Conservation (phyloP, 2,113 vertebrate species). For the Mirza zaza region DNA sequence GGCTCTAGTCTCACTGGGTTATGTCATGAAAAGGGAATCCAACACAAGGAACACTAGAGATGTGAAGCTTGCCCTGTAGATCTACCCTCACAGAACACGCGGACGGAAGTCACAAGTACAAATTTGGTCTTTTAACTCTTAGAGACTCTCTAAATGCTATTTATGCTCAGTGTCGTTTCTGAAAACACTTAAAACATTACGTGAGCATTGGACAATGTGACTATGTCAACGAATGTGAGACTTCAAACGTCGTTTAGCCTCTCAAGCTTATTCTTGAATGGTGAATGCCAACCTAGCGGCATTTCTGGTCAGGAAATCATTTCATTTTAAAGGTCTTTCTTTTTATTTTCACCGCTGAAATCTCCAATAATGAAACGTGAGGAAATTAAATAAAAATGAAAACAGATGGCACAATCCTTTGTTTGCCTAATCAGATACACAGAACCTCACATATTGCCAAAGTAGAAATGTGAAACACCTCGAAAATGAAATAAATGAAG, state of each 20-base stretch:
- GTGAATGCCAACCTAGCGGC: background rate
- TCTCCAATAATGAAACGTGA: background rate
- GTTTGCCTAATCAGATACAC: background rate
- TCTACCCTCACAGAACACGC: rapidly evolving
- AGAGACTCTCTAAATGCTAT: background rate
- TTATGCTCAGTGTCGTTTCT: background rate
- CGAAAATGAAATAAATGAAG: background rate
- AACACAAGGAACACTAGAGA: rapidly evolving
- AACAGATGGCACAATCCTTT: background rate
- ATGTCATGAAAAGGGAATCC: background rate
- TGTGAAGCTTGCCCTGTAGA: rapidly evolving
- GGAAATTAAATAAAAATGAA: background rate
- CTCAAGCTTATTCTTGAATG: background rate
- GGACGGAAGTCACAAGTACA: rapidly evolving
- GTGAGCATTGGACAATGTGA: background rate
- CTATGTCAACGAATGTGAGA: background rate
- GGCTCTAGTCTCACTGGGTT: background rate
- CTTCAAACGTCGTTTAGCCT: background rate
- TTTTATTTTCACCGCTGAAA: background rate
- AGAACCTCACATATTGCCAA: background rate
- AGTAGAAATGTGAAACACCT: background rate
- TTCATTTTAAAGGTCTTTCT: background rate
- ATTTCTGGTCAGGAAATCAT: background rate
- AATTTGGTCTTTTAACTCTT: background rate
- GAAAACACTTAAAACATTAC: background rate